Conservation (phyloP, 2,797 vertebrate species). For the Ispidina lecontei region DNA sequence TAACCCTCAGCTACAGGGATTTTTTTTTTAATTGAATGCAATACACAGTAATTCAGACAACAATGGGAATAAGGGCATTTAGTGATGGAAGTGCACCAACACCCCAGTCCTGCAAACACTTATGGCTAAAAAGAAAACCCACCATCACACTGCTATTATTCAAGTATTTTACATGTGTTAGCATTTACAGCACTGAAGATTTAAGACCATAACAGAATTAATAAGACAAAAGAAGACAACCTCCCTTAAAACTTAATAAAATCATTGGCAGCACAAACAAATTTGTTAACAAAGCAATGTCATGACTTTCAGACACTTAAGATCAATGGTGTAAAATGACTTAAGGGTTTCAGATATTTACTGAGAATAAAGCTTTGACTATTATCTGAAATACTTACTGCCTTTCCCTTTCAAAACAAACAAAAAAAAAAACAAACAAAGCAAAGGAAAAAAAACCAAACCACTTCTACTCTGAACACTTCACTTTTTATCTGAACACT, state of each 20-base stretch:
- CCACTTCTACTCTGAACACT: neutral
- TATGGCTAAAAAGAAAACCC: conserved; percentile 20
- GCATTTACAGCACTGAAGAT: conserved; percentile 10
- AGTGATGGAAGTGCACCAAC: conserved; percentile 52
- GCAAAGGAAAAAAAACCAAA: neutral
- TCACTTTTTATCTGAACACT: neutral
- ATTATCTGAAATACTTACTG: neutral
- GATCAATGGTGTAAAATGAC: neutral
- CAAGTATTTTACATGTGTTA: conserved; percentile 4
- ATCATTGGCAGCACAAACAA: conserved; percentile 30
- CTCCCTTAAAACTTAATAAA: neutral
- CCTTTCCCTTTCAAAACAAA: neutral
- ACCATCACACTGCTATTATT: conserved; percentile 18
- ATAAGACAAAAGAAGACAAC: neutral
- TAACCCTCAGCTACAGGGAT: conserved; percentile 43
- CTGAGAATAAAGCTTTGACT: neutral
- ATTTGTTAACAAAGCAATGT: conserved; percentile 9
- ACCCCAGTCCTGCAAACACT: conserved; percentile 56
- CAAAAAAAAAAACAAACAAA: neutral
- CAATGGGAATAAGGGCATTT: conserved; percentile 18
- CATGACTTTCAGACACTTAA: conserved; percentile 22
- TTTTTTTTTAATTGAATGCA: neutral
- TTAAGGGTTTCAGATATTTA: neutral
- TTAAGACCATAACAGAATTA: neutral
- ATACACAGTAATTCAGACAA: conserved; percentile 51